Conservation (phyloP, 2,888 invertebrate genomes). For the Drepana falcataria region DNA sequence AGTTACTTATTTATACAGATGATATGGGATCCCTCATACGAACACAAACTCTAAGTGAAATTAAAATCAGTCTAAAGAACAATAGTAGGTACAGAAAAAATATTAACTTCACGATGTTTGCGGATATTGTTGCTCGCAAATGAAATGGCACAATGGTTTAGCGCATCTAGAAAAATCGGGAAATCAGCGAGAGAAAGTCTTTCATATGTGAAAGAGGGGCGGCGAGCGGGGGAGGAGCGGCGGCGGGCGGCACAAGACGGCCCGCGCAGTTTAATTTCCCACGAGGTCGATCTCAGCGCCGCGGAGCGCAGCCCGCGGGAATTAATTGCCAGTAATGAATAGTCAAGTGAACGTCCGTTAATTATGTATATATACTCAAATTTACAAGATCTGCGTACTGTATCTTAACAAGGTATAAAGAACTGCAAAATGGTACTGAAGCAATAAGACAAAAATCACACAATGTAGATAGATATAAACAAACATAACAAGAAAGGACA, state of each 20-base stretch:
- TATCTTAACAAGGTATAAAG: not conserved
- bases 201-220: conserved; percentile 61
- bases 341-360: conserved; percentile 76
- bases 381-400: conserved; percentile 10
- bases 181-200: conserved; percentile 68
- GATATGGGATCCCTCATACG: conserved; percentile 7
- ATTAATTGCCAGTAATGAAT: conserved; percentile 79
- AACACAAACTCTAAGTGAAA: conserved; percentile 13
- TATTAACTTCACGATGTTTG: not conserved
- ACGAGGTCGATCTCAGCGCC: conserved; percentile 78
- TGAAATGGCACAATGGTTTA: conserved; percentile 25
- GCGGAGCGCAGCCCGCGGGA: conserved; percentile 75
- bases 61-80: not conserved
- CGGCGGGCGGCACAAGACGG: conserved; percentile 68
- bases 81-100: not conserved
- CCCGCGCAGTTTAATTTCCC: conserved; percentile 78
- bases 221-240: conserved; percentile 38
- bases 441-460: conserved; percentile 10
- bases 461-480: conserved; percentile 12
- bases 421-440: not conserved
- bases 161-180: conserved; percentile 58
- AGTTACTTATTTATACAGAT: conserved; percentile 46
- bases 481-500: conserved; percentile 7
- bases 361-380: conserved; percentile 56
- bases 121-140: conserved; percentile 21